A percentile compares a stretch with the other conserved stretches of the same genome.
Conservation (phyloP, 2,113 vertebrate species). For the Neodon shergylaensis region DNA sequence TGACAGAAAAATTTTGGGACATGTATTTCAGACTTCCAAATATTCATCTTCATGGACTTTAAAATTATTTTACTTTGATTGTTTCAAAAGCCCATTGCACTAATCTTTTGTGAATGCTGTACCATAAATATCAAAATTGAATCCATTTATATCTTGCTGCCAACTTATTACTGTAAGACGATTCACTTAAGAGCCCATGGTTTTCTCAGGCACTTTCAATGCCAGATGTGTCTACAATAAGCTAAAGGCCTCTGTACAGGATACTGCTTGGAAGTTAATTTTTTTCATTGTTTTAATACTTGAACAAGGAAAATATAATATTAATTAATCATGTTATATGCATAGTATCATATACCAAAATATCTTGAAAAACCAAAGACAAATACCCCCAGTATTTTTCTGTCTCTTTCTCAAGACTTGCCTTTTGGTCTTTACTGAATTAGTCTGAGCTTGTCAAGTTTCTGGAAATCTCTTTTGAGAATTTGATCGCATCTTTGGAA, state of each 20-base stretch:
- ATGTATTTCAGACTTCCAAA: background rate
- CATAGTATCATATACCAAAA: background rate
- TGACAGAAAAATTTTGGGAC: background rate
- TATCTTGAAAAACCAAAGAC: background rate
- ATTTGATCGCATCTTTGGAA: background rate
- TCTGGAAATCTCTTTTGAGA: background rate
- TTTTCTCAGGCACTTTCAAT: background rate
- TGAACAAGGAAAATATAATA: background rate
- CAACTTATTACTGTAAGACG: background rate
- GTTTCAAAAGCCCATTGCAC: background rate
- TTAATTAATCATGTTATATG: background rate
- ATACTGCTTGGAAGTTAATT: background rate
- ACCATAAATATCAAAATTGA: background rate
- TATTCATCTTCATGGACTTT: background rate
- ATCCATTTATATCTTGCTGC: background rate
- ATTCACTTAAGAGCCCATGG: background rate
- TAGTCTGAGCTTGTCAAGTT: background rate
- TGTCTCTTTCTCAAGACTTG: background rate
- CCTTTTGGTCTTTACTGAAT: background rate
- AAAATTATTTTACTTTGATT: background rate
- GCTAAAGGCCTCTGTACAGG: background rate
- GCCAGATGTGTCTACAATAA: background rate
- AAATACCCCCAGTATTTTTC: background rate
- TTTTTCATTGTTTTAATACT: background rate
- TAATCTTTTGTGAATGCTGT: background rate